Conservation (phyloP, 1,140 invertebrate genomes). For the Euschistus heros region DNA sequence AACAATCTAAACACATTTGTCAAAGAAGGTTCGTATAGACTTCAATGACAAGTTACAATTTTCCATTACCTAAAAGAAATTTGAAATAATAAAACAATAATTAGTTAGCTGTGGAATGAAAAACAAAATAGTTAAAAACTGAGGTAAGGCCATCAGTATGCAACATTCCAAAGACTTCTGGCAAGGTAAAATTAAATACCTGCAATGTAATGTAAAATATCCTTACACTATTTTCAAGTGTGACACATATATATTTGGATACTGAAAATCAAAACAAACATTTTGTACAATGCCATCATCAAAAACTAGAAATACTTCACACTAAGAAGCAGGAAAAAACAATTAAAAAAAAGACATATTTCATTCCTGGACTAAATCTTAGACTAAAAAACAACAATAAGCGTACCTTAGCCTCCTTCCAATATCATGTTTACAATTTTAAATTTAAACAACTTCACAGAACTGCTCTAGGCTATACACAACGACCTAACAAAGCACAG, state of each 20-base stretch:
- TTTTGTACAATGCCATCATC: background rate
- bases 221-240: constrained; percentile 10
- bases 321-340: background rate
- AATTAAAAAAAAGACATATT: background rate
- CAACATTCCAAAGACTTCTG: background rate
- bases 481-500: background rate
- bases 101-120: background rate
- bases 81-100: background rate
- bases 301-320: background rate
- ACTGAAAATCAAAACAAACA: constrained; percentile 6
- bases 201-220: constrained; percentile 1
- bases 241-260: constrained; percentile 1
- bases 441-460: background rate
- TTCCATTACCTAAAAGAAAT: background rate
- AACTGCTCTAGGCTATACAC: background rate
- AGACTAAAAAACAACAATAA: background rate
- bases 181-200: constrained; percentile 3
- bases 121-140: background rate
- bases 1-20: too few relatives aligned
- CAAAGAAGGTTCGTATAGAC: too few relatives aligned
- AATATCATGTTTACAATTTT: constrained; percentile 15
- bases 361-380: background rate
- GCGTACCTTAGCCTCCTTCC: constrained; percentile 19
- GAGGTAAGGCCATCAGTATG: constrained; percentile 2
- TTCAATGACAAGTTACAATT: background rate